Evolutionary conservation across 2,113 vertebrate genomes (phyloP).

Genomic region (Grallaria varia): DNA sequence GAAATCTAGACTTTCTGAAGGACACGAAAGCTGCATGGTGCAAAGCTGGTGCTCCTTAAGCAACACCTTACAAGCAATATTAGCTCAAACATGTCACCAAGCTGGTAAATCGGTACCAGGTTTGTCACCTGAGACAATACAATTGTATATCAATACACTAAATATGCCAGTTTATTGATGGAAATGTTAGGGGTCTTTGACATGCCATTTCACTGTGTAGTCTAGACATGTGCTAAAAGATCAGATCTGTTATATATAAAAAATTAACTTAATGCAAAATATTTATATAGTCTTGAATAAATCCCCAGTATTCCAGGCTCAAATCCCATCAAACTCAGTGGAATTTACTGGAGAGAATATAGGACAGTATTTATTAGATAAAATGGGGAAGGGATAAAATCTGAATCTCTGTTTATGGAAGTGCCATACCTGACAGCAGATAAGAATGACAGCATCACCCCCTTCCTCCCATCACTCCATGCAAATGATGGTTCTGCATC

Average conservation of each 20-base stretch:
- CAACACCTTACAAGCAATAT: neutral
- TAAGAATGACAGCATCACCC: constrained; percentile 25
- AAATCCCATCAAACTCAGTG: neutral
- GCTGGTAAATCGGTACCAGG: neutral
- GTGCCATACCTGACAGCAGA: neutral
- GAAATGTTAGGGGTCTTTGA: neutral
- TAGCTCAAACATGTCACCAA: neutral
- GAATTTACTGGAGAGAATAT: neutral
- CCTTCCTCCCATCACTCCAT: neutral
- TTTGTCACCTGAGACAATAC: neutral
- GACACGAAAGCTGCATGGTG: neutral
- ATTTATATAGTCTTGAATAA: neutral
- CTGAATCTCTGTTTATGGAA: neutral
- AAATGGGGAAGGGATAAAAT: neutral
- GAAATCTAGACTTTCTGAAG: neutral
- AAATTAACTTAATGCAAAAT: neutral
- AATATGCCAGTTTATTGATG: neutral
- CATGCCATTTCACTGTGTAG: neutral
- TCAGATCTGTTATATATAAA: neutral
- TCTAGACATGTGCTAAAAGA: neutral
- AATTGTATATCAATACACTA: neutral
- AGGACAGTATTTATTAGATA: neutral
- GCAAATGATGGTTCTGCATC: constrained; percentile 4
- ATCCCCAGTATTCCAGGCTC: neutral
- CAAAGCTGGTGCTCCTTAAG: neutral